These are phyloP conservation scores for Pelodiscus sinensis DNA, from an alignment of 2,113 vertebrate genomes.

Conservation along the genomic window DNA sequence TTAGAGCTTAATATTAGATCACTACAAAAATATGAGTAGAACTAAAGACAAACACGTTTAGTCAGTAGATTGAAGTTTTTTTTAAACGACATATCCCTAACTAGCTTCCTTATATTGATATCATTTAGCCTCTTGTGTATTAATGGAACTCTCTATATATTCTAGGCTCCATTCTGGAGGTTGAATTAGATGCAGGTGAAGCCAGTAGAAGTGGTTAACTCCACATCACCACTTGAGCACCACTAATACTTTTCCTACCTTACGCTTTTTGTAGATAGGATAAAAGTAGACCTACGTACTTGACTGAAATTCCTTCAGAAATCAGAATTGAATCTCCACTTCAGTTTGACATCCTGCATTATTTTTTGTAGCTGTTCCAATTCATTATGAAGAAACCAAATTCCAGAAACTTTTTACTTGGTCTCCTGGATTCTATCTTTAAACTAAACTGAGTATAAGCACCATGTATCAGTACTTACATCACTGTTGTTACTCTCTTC, in stretches of 20 bases:
- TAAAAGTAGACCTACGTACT: background rate
- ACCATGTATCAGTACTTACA: background rate
- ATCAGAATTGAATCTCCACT: background rate
- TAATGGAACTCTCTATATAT: background rate
- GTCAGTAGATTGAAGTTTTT: background rate
- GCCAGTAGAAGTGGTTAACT: background rate
- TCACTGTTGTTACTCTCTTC: background rate
- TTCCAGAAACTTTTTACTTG: background rate
- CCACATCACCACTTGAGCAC: background rate
- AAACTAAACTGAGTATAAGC: background rate
- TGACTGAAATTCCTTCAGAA: background rate
- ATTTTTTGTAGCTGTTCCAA: background rate
- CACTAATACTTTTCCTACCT: background rate
- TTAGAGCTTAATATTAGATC: background rate
- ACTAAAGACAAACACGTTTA: background rate
- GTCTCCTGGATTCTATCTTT: background rate
- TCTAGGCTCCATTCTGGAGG: background rate
- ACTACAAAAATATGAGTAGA: background rate
- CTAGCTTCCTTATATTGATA: background rate
- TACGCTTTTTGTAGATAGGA: background rate
- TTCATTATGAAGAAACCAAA: background rate
- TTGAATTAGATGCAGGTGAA: background rate
- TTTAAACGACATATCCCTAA: background rate
- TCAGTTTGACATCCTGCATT: background rate
- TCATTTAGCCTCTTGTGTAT: background rate